Percentiles rank a stretch among this genome's conserved stretches.
Conservation (phyloP, 2,113 vertebrate genomes). For the Acrocephalus arundinaceus region DNA sequence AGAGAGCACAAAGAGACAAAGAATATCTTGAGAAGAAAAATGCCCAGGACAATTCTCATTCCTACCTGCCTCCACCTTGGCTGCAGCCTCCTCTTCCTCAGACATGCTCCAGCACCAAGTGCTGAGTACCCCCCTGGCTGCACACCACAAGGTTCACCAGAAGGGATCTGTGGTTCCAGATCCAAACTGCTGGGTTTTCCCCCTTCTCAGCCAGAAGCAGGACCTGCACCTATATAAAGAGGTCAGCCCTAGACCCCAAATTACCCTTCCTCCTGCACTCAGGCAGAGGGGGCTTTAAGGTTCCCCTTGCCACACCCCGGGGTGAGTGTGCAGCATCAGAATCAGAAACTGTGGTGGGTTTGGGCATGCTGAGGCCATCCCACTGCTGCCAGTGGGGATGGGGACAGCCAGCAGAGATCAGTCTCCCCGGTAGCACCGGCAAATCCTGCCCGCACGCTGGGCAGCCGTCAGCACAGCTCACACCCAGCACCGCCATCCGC, state of each 20-base stretch:
- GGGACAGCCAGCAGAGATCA: background rate
- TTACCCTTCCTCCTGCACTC: background rate
- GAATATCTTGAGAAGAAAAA: background rate
- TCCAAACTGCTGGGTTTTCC: background rate
- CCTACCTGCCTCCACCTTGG: background rate
- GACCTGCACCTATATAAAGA: background rate
- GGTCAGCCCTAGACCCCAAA: background rate
- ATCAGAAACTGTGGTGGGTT: background rate
- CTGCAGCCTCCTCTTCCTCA: background rate
- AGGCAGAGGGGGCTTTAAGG: background rate
- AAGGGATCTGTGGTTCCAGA: background rate
- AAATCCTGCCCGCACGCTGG: fast-evolving
- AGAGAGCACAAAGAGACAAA: background rate
- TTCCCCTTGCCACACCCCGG: no score
- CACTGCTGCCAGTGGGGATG: background rate
- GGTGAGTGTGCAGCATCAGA: fast-evolving
- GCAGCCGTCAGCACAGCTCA: background rate
- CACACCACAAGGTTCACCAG: fast-evolving
- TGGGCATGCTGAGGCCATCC: background rate
- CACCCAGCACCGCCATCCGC: background rate
- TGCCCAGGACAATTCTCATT: fast-evolving
- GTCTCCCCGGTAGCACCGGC: fast-evolving
- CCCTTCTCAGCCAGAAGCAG: background rate
- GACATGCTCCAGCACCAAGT: background rate
- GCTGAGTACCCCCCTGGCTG: background rate